Percentiles rank a stretch among this genome's conserved stretches.
phyloP scores from a whole-genome alignment of 2,797 vertebrate genomes.

The Micrastur ruficollis region DNA sequence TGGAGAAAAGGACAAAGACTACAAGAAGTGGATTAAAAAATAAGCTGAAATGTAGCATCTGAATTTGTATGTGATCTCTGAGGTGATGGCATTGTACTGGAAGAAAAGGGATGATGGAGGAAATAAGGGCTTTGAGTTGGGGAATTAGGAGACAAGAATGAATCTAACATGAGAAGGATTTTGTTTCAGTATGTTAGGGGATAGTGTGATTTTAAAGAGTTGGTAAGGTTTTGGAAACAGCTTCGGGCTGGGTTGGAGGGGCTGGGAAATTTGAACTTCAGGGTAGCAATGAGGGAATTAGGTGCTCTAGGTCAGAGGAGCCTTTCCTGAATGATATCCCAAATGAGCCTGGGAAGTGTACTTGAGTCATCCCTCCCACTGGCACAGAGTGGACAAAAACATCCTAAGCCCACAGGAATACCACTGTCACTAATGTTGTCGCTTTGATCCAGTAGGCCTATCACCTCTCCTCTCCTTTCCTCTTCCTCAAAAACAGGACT shows the following conservation, averaged over 20 bases:
- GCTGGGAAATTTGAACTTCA: neutral
- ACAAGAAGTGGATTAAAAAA: neutral
- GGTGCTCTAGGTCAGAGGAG: neutral
- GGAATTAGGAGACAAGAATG: neutral
- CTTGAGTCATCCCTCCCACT: neutral
- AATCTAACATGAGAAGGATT: neutral
- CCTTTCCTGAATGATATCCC: neutral
- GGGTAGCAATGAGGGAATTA: neutral
- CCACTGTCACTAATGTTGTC: fast-evolving
- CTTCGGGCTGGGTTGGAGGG: neutral
- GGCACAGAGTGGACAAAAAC: neutral
- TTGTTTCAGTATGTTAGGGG: neutral
- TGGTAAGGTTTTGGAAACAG: neutral
- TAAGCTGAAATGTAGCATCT: neutral
- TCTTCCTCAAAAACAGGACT: neutral
- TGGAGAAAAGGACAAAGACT: neutral
- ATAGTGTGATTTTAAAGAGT: neutral
- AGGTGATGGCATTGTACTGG: neutral
- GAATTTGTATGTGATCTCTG: neutral
- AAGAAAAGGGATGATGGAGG: neutral
- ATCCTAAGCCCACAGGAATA: neutral
- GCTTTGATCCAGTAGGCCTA: neutral
- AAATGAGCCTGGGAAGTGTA: neutral
- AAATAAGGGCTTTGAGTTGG: neutral
- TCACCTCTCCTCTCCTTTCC: neutral